Conservation (phyloP, 2,797 vertebrate species). For the Philypnodon macrostomus region DNA sequence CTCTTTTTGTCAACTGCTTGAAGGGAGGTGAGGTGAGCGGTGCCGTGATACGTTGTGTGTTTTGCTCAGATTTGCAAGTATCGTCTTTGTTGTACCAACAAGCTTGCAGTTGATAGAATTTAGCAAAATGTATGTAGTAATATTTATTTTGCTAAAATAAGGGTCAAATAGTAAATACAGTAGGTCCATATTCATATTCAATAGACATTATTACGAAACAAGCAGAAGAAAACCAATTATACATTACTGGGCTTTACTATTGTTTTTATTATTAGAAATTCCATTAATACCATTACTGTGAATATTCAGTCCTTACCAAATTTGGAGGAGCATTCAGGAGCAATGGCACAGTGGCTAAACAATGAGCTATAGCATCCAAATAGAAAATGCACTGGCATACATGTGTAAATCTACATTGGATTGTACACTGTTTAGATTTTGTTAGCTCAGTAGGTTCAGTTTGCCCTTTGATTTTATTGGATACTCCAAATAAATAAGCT, state of each 20-base stretch:
- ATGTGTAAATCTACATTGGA: neutral
- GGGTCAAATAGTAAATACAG: neutral
- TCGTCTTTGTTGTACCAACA: constrained; percentile 41
- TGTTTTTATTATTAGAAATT: no score
- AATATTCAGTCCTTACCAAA: no score
- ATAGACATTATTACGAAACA: no score
- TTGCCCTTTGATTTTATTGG: neutral
- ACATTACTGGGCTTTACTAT: no score
- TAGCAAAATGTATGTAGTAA: constrained; percentile 26
- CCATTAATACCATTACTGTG: no score
- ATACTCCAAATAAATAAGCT: constrained; percentile 1
- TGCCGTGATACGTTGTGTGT: constrained; percentile 9
- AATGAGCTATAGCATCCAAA: neutral
- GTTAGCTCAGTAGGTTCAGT: neutral
- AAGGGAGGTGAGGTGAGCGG: constrained; percentile 34
- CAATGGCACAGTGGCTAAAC: neutral
- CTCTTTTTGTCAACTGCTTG: constrained; percentile 27
- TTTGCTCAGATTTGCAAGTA: constrained; percentile 22
- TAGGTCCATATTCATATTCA: no score
- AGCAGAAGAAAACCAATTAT: no score
- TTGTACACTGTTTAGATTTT: neutral
- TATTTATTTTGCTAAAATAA: neutral
- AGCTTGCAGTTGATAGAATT: constrained; percentile 30
- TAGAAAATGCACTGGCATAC: no score
- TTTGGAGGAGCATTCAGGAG: no score